A percentile compares a stretch with the other conserved stretches of the same genome.
Evolutionary conservation across 2,888 invertebrate species (phyloP).

Genomic region (Mesorhabditis belari): DNA sequence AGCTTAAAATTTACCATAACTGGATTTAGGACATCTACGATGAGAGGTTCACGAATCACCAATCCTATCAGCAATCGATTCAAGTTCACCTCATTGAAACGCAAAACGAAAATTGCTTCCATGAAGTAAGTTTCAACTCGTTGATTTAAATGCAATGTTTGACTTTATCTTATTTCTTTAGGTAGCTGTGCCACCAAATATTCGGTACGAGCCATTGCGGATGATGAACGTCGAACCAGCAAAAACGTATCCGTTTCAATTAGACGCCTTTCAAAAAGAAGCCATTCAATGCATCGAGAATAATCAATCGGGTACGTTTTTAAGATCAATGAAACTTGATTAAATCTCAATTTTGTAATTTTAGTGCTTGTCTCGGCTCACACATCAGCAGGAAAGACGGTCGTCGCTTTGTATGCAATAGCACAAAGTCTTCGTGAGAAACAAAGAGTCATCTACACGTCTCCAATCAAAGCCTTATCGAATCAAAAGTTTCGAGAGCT

Average conservation of each 20-base stretch:
- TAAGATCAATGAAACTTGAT: too few species aligned
- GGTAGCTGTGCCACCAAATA: slow-evolving; percentile 77
- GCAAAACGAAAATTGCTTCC: slow-evolving; percentile 79
- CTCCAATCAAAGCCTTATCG: slow-evolving; percentile 96
- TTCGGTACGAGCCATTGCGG: slow-evolving; percentile 67
- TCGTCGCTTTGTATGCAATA: slow-evolving; percentile 89
- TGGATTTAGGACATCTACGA: too few species aligned
- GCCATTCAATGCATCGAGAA: slow-evolving; percentile 77
- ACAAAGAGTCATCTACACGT: slow-evolving; percentile 97
- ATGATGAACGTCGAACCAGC: slow-evolving; percentile 68
- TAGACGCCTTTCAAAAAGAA: slow-evolving; percentile 89
- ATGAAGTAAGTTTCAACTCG: slow-evolving; percentile 67
- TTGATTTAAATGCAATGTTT: slow-evolving; percentile 82
- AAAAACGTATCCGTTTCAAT: slow-evolving; percentile 83
- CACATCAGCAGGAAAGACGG: slow-evolving; percentile 98
- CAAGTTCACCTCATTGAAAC: slow-evolving; percentile 81
- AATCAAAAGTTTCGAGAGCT: slow-evolving; percentile 99
- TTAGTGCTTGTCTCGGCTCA: slow-evolving; percentile 98
- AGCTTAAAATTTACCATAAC: too few species aligned
- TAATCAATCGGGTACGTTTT: slow-evolving; percentile 87
- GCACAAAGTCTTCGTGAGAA: slow-evolving; percentile 85
- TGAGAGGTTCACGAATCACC: neutral
- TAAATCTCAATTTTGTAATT: too few species aligned
- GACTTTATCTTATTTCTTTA: slow-evolving; percentile 16
- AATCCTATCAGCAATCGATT: slow-evolving; percentile 67